A percentile compares a stretch with the other conserved stretches of the same genome.
These are phyloP conservation scores for Lophotis ruficrista DNA, from an alignment of 2,113 vertebrate species.

Conservation along the genomic window DNA sequence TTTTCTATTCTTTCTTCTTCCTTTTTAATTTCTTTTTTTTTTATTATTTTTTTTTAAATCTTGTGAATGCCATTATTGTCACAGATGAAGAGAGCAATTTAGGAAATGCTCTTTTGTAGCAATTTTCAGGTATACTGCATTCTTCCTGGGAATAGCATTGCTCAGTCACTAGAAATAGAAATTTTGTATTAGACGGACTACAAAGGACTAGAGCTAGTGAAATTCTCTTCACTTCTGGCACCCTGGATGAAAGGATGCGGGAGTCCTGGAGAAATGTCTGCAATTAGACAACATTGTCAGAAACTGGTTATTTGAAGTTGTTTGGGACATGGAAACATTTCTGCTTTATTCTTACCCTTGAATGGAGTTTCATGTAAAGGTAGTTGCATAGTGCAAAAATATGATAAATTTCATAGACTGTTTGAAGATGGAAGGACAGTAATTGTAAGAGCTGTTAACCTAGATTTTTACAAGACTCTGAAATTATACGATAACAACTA, in stretches of 20 bases:
- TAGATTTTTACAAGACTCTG: not conserved
- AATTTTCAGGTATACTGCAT: not conserved
- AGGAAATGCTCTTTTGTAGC: not conserved
- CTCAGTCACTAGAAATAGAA: not conserved
- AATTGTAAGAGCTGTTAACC: not conserved
- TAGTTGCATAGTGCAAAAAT: not conserved
- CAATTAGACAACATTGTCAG: not conserved
- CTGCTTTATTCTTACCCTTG: not conserved
- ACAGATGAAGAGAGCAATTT: not conserved
- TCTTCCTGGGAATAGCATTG: not conserved
- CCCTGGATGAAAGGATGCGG: not conserved
- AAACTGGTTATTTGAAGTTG: not conserved
- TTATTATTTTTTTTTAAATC: not conserved
- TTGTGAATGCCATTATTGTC: not conserved
- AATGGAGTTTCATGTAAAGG: not conserved
- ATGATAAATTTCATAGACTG: not conserved
- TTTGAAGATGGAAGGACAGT: not conserved
- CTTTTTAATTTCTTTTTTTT: no score
- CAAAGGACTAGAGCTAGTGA: not conserved
- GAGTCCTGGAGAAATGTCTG: not conserved
- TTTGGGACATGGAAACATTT: not conserved
- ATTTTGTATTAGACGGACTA: not conserved
- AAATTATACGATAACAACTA: not conserved
- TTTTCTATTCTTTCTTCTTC: not conserved
- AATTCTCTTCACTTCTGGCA: not conserved